Percentiles rank a stretch among this genome's conserved stretches.
Evolutionary conservation across 2,113 vertebrate species (phyloP).

Genomic region (Centropus bengalensis): DNA sequence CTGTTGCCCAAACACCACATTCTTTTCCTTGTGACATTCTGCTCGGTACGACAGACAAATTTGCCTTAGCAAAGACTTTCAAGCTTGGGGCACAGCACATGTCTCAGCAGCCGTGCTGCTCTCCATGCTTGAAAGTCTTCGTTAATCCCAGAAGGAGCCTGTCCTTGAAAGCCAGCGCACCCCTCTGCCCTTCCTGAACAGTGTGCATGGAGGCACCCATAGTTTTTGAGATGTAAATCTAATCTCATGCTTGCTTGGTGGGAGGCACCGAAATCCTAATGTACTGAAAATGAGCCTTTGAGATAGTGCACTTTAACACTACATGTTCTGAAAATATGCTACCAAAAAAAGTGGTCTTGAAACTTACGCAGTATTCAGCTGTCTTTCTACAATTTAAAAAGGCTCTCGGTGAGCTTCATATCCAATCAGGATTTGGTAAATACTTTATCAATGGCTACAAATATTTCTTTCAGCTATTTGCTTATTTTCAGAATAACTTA

Average conservation of each 20-base stretch:
- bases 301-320: neutral
- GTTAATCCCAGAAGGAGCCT: neutral
- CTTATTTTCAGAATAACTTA: neutral
- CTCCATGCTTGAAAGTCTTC: neutral
- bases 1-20: neutral
- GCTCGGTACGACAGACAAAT: neutral
- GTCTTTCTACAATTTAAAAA: neutral
- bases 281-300: neutral
- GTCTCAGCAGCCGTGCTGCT: neutral
- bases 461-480: neutral
- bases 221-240: neutral
- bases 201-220: accelerated
- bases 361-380: neutral
- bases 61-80: neutral
- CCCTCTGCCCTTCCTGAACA: neutral
- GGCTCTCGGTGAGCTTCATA: neutral
- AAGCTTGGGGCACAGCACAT: neutral
- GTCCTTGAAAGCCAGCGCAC: neutral
- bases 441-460: neutral
- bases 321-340: neutral
- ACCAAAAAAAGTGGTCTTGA: neutral
- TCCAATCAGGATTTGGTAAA: neutral
- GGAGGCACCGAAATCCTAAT: neutral
- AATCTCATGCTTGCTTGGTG: neutral
- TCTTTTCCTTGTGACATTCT: accelerated